Evolutionary conservation across 2,888 invertebrate genomes (phyloP), one percentile per base, ranked within the genome.

Genomic region (Neoascia interrupta): DNA sequence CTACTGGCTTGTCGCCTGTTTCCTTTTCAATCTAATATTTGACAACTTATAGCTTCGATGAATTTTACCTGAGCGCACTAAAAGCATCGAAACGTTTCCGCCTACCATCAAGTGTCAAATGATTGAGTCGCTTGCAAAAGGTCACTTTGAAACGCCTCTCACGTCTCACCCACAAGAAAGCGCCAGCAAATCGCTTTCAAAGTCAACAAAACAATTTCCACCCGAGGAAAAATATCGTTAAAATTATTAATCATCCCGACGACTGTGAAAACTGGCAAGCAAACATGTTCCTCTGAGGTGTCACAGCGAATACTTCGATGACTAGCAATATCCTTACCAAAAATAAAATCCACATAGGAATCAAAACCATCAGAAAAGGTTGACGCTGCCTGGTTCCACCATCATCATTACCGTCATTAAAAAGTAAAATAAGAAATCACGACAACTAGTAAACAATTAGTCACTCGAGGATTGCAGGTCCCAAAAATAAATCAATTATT

Each of bases 401-500:
- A 28, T 16, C 68, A 45, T 13, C 36, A 41, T 51, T 18, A 28
- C 36, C 34, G 61, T 61, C 61, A 61, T 5, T 6, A 15, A 31
- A 19, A 51, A n/a, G 37, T n/a, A n/a, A n/a, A n/a, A n/a, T n/a
- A n/a, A n/a, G n/a, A n/a, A n/a, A n/a, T n/a, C 54, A 43, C 21
- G 43, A 36, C 39, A 61, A 43, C 49, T 53, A 58, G 69, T 74
- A 80, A 80, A 80, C 74, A 80, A 80, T 80, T 74, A 80, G 68
- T 74, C 80, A 80, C 41, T 41, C 43, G 49, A 37, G n/a, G 37
- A 61, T 68, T 68, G 51, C 58, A 60, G 58, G 36, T 36, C 34
- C 79, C 69, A 74, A 80, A 80, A 80, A 80, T 80, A 80, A 80
- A 80, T 80, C 74, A 80, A 74, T 80, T 74, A 80, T 80, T 80